Conservation (phyloP, 2,797 vertebrate species). For the Adrianichthys oophorus region DNA sequence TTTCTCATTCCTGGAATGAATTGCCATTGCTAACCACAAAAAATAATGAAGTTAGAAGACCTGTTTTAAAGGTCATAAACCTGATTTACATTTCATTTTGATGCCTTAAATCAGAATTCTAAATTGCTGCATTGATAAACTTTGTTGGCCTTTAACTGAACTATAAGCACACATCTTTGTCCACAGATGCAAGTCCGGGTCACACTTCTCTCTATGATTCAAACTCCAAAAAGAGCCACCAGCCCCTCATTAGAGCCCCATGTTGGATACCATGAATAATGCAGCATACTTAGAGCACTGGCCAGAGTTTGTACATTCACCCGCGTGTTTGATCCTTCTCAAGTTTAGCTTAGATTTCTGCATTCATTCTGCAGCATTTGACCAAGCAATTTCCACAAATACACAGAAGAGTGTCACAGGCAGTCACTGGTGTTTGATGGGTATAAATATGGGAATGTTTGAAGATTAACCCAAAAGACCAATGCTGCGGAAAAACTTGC, state of each 20-base stretch:
- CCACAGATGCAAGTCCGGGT: constrained; percentile 62
- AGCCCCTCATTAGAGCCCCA: constrained; percentile 82
- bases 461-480: constrained; percentile 82
- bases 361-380: constrained; percentile 78
- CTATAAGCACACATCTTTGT: constrained; percentile 47
- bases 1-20: constrained; percentile 29
- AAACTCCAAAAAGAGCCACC: constrained; percentile 77
- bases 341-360: constrained; percentile 79
- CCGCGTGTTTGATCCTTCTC: constrained; percentile 80
- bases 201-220: constrained; percentile 66
- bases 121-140: constrained; percentile 44
- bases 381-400: constrained; percentile 72
- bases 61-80: constrained; percentile 17
- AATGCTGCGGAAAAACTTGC: constrained; percentile 72
- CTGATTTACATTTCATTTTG: constrained; percentile 16
- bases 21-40: constrained; percentile 9
- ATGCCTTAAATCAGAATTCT: constrained; percentile 34
- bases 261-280: constrained; percentile 84
- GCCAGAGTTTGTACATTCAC: constrained; percentile 81
- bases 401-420: constrained; percentile 73
- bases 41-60: too few species aligned
- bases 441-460: constrained; percentile 81
- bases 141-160: constrained; percentile 40
- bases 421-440: constrained; percentile 76
- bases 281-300: constrained; percentile 78